Evolutionary conservation across 2,797 vertebrate species (phyloP).

Genomic region (Geotria australis): DNA sequence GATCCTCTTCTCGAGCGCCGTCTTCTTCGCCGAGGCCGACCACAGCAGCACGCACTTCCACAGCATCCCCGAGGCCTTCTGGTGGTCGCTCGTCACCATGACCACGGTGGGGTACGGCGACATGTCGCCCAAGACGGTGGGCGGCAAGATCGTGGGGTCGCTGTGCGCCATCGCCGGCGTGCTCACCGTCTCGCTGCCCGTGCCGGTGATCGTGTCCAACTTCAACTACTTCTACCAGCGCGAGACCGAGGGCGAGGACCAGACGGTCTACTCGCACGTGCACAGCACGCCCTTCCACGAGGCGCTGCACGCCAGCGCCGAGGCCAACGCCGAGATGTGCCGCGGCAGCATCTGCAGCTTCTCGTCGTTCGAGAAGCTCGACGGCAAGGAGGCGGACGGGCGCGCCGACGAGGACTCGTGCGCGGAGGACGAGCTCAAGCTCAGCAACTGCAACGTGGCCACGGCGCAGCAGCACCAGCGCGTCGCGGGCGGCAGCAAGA

Average conservation of each 20-base stretch:
- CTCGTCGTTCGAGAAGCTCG: slow-evolving; percentile 61
- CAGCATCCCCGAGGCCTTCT: slow-evolving; percentile 92
- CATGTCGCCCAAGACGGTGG: slow-evolving; percentile 94
- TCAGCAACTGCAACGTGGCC: slow-evolving; percentile 13
- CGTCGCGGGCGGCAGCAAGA: background rate
- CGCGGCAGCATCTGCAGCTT: slow-evolving; percentile 46
- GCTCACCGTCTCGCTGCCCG: slow-evolving; percentile 72
- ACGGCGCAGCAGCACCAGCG: background rate
- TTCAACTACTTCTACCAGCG: slow-evolving; percentile 98
- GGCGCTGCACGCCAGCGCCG: too few species aligned
- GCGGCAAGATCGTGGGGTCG: slow-evolving; percentile 86
- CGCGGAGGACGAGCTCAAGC: slow-evolving; percentile 39
- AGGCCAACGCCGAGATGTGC: slow-evolving; percentile 7
- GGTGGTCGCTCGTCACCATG: slow-evolving; percentile 99
- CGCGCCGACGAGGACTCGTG: slow-evolving; percentile 33
- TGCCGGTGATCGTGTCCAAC: slow-evolving; percentile 93
- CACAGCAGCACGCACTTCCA: slow-evolving; percentile 70
- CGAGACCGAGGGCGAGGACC: slow-evolving; percentile 86
- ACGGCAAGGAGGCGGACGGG: slow-evolving; percentile 65
- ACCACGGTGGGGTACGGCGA: slow-evolving; percentile 92
- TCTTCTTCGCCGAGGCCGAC: slow-evolving; percentile 86
- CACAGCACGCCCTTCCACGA: slow-evolving; percentile 20
- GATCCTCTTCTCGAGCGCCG: slow-evolving; percentile 85
- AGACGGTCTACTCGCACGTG: slow-evolving; percentile 45
- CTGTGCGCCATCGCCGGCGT: slow-evolving; percentile 88